Percentiles rank a stretch among this genome's conserved stretches.
phyloP scores from a whole-genome alignment of 2,797 vertebrate genomes.

The Etheostoma nigrum region DNA sequence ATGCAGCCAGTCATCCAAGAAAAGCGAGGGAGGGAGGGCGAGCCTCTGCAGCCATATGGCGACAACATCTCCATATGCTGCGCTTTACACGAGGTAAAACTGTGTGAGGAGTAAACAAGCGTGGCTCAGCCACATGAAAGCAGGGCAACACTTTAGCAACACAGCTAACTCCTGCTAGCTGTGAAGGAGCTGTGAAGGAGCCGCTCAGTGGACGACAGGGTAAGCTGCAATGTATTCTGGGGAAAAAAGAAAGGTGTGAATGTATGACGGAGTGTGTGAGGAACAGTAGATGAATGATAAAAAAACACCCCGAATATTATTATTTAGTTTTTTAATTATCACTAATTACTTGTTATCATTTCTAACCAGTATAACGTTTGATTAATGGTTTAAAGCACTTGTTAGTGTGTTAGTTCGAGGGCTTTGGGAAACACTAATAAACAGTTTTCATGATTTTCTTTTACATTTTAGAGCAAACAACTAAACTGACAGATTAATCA shows the following conservation, averaged over 20 bases:
- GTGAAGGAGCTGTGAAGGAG: slow-evolving; percentile 26
- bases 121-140: slow-evolving; percentile 46
- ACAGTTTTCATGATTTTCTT: no score
- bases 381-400: background rate
- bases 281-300: background rate
- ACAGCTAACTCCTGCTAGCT: background rate
- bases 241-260: slow-evolving; percentile 2
- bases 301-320: background rate
- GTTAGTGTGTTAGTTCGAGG: no score
- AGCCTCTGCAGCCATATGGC: slow-evolving; percentile 68
- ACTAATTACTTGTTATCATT: background rate
- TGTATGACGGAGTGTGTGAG: background rate
- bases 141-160: slow-evolving; percentile 32
- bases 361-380: background rate
- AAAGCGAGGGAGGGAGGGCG: background rate
- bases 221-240: background rate
- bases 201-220: background rate
- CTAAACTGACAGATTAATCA: no score
- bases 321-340: background rate
- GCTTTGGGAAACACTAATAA: no score
- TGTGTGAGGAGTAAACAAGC: slow-evolving; percentile 63
- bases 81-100: slow-evolving; percentile 46
- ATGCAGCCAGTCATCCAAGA: slow-evolving; percentile 53
- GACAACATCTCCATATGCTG: slow-evolving; percentile 60
- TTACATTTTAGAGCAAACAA: no score